These are phyloP conservation scores for Calypte anna DNA, from an alignment of 2,113 vertebrate genomes.

Conservation along the genomic window DNA sequence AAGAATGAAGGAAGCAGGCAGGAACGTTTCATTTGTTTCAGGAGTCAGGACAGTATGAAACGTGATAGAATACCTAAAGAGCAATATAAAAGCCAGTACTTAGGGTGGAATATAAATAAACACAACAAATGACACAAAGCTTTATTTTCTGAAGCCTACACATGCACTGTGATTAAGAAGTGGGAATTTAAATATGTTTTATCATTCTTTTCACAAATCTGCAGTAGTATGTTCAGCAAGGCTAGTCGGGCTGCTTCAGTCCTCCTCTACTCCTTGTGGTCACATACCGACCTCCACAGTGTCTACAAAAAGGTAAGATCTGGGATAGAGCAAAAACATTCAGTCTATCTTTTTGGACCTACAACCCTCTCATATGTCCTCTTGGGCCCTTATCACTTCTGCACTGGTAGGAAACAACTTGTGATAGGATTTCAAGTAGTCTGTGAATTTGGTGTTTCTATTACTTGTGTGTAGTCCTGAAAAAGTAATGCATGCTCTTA, in stretches of 20 bases:
- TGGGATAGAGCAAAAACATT: neutral
- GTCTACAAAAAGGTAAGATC: constrained; percentile 86
- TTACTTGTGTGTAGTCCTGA: neutral
- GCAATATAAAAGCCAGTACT: neutral
- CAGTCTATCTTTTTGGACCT: neutral
- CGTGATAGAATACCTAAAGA: neutral
- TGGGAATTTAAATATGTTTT: neutral
- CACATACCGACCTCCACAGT: constrained; percentile 81
- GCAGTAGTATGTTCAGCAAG: constrained; percentile 74
- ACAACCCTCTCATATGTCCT: neutral
- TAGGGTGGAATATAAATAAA: neutral
- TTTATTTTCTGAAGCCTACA: neutral
- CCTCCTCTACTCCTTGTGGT: constrained; percentile 89
- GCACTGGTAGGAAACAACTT: neutral
- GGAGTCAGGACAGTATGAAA: neutral
- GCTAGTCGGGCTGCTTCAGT: constrained; percentile 82
- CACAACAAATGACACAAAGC: neutral
- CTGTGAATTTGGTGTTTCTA: neutral
- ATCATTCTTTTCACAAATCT: constrained; percentile 1
- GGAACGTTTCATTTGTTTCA: neutral
- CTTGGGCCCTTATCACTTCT: neutral
- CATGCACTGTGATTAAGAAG: neutral
- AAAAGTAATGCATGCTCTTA: neutral
- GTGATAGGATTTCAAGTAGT: neutral
- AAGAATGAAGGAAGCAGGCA: neutral